Conservation (phyloP, 2,113 vertebrate species). For the Arvicanthis niloticus region DNA sequence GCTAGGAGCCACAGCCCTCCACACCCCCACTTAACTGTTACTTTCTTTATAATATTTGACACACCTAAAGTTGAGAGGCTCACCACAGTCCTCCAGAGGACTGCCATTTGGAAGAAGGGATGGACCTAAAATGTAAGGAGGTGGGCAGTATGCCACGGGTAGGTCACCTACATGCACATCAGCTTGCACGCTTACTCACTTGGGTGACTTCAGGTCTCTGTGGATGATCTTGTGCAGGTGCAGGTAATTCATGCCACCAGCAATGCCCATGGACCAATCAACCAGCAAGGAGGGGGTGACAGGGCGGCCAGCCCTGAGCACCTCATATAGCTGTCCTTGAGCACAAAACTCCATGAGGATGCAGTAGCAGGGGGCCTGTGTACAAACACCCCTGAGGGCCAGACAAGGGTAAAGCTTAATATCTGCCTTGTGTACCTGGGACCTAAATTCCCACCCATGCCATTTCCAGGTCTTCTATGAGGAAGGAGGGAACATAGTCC, state of each 20-base stretch:
- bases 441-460: neutral
- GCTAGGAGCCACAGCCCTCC: slow-evolving; percentile 17
- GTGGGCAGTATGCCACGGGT: neutral
- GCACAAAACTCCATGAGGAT: slow-evolving; percentile 99
- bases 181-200: slow-evolving; percentile 87
- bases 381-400: slow-evolving; percentile 95
- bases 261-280: slow-evolving; percentile 99
- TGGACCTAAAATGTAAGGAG: neutral
- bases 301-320: slow-evolving; percentile 96
- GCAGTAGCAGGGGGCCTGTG: slow-evolving; percentile 98
- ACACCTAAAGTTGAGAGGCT: slow-evolving; percentile 9
- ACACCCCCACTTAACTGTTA: neutral
- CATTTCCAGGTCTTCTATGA: neutral
- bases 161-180: neutral
- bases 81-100: neutral
- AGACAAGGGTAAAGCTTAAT: neutral
- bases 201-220: slow-evolving; percentile 98
- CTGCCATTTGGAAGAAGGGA: neutral
- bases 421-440: neutral
- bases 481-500: neutral
- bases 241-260: slow-evolving; percentile 99
- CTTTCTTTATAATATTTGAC: neutral
- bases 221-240: slow-evolving; percentile 99
- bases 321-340: slow-evolving; percentile 99
- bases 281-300: slow-evolving; percentile 96